Evolutionary conservation across 2,888 invertebrate genomes (phyloP).

Genomic region (Protophormia terraenovae): DNA sequence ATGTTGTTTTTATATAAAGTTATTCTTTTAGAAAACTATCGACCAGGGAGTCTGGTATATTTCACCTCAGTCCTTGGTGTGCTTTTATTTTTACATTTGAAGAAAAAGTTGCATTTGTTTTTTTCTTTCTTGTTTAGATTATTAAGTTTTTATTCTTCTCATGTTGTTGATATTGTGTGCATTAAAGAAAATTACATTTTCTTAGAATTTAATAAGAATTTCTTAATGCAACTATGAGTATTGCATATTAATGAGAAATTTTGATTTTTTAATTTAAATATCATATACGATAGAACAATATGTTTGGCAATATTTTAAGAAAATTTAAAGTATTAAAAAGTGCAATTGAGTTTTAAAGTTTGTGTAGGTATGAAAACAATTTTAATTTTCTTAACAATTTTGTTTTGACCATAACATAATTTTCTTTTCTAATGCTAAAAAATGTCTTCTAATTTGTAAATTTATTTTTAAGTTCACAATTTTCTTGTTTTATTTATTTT

Average conservation of each 20-base stretch:
- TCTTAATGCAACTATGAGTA: not conserved
- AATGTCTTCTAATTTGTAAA: no score
- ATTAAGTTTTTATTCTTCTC: not conserved
- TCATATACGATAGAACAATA: no score
- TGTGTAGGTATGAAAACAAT: no score
- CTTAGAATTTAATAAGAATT: constrained; percentile 11
- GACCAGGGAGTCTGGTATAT: not conserved
- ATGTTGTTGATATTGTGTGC: not conserved
- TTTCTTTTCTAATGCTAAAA: no score
- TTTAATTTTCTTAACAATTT: no score
- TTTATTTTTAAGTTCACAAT: no score
- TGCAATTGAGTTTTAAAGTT: no score
- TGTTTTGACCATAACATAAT: no score
- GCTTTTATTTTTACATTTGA: constrained; percentile 1
- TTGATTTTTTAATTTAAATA: not conserved
- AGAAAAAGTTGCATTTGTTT: not conserved
- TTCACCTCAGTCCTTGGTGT: not conserved
- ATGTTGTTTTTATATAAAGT: constrained; percentile 4
- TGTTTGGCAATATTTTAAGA: no score
- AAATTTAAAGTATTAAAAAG: no score
- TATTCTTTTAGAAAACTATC: constrained; percentile 41
- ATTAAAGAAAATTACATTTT: not conserved
- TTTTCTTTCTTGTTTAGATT: not conserved
- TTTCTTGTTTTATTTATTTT: no score
- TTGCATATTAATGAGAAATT: not conserved